Percentiles rank a stretch among this genome's conserved stretches.
These are phyloP conservation scores for Parapsyche elsis DNA, from an alignment of 1,140 invertebrate species.

Conservation along the genomic window DNA sequence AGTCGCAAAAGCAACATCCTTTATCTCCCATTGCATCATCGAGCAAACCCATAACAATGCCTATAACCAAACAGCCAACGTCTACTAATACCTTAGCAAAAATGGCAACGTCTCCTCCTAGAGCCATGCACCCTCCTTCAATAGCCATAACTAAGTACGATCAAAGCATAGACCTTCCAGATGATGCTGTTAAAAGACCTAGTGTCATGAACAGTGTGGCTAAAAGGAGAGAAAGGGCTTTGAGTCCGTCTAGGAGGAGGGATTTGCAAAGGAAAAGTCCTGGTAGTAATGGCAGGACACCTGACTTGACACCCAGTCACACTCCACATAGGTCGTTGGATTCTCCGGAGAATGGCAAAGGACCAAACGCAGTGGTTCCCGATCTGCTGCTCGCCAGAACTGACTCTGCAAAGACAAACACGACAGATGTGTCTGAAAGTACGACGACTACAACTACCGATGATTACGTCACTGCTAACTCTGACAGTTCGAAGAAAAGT, in stretches of 20 bases:
- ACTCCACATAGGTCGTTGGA: slow-evolving; percentile 54
- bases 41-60: slow-evolving; percentile 60
- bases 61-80: slow-evolving; percentile 66
- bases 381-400: slow-evolving; percentile 68
- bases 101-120: slow-evolving; percentile 59
- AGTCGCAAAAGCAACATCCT: slow-evolving; percentile 43
- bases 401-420: slow-evolving; percentile 79
- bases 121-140: slow-evolving; percentile 60
- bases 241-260: slow-evolving; percentile 66
- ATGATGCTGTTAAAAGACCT: slow-evolving; percentile 64
- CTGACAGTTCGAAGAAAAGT: slow-evolving; percentile 74
- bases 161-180: slow-evolving; percentile 62
- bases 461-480: slow-evolving; percentile 89
- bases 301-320: slow-evolving; percentile 56
- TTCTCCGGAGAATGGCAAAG: slow-evolving; percentile 52
- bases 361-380: slow-evolving; percentile 57
- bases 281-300: slow-evolving; percentile 56
- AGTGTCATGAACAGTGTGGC: slow-evolving; percentile 62
- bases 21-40: slow-evolving; percentile 37
- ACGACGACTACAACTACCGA: slow-evolving; percentile 88
- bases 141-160: slow-evolving; percentile 67
- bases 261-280: slow-evolving; percentile 63
- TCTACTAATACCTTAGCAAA: slow-evolving; percentile 59
- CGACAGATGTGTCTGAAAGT: slow-evolving; percentile 81
- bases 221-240: slow-evolving; percentile 65